phyloP scores from a whole-genome alignment of 2,797 vertebrate species.

The Eurystomus glaucurus region DNA sequence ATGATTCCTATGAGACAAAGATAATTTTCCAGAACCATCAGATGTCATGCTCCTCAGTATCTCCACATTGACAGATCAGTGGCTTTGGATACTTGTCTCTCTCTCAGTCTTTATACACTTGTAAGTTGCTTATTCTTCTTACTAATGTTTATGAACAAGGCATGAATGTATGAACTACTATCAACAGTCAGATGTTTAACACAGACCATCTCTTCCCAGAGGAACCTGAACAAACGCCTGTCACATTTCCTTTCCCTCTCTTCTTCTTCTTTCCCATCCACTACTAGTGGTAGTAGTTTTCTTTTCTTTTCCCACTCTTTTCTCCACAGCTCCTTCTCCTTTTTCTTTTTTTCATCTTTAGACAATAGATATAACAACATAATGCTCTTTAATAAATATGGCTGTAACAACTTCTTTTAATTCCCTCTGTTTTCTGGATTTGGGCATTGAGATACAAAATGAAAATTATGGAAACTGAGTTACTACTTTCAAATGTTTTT shows the following conservation, averaged over 20 bases:
- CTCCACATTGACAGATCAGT: background rate
- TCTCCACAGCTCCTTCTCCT: background rate
- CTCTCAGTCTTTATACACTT: background rate
- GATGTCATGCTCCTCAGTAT: background rate
- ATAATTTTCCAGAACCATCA: background rate
- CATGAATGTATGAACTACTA: background rate
- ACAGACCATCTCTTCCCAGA: background rate
- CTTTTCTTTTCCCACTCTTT: background rate
- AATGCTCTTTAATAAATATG: background rate
- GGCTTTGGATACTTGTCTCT: background rate
- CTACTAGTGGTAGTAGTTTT: background rate
- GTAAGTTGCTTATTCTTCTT: background rate
- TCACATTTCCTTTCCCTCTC: background rate
- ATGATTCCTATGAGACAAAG: background rate
- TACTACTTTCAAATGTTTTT: background rate
- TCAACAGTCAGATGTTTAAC: background rate
- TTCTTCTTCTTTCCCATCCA: background rate
- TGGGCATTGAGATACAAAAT: background rate
- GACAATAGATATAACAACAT: background rate
- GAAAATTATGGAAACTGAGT: background rate
- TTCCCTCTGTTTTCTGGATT: background rate
- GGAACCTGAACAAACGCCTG: background rate
- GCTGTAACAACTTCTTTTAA: background rate
- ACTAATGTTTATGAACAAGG: accelerated
- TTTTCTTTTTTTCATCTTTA: background rate